Evolutionary conservation across 2,888 invertebrate species (phyloP), one percentile per base, ranked within the genome.

Genomic region (Erpobdella octoculata): DNA sequence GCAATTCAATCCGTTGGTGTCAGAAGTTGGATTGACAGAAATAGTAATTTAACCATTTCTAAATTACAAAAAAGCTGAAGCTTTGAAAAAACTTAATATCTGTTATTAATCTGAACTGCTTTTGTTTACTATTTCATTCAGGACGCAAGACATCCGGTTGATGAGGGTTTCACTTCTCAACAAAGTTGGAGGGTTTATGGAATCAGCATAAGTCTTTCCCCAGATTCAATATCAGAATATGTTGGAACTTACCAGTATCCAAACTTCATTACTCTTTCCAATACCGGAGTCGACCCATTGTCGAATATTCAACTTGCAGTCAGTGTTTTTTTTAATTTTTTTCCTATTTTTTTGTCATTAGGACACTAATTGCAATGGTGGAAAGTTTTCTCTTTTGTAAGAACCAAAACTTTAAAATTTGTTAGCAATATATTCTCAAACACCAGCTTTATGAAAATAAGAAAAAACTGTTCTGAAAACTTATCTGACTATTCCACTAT

Each of bases 171-270:
- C n/a, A n/a, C n/a, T n/a, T n/a, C n/a, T 8, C 71, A 72, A 31
- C 46, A 41, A 46, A 38, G 38, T 6, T 76, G 76, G 76, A 65
- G 46, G 2, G 75, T 76, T 2, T 64, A 71, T 18, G 75, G 74
- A 3, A 65, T 76, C 46, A 64, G 28, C 8, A 70, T 74, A 46
- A 35, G 25, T 3, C 62, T 70, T n/a, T 31, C 64, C 15, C 71
- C 48, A 48, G 67, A 41, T 12, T 48, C n/a, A 28, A 58, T 71
- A 36, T 41, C 46, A 4, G 74, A 53, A n/a, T 74, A 74, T 46
- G 36, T 75, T 25, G 75, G 74, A 48, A 53, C 53, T 25, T 48
- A 71, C 21, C 18, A 4, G 12, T 71, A 73, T 31, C 25, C 64
- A 18, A 15, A 41, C 35, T 65, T 59, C 12, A 25, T 73, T 25